Base-by-base conservation (phyloP, 2,797 vertebrate genomes). In the Sparidentex hasta region DNA sequence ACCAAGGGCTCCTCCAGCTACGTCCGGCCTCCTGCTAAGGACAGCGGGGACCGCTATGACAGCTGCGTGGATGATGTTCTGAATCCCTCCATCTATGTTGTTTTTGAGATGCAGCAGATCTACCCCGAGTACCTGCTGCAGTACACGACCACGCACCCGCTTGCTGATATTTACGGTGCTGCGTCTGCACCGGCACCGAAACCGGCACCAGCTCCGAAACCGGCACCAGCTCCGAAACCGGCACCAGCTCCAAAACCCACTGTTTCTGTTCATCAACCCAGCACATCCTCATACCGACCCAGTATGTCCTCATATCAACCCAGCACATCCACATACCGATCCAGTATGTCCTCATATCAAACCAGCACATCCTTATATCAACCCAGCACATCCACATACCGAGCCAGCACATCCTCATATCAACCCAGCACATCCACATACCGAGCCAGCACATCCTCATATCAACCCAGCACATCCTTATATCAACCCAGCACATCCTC, bases 81-180 rank as follows among this genome's bases (percentile, higher is more conserved):
- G 0, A 5, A 84, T n/a, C 96, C 96, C 0, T 92, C 94, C n/a
- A 93, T 96, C 77, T 96, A 55, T 61, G 95, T 96, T 3, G 89
- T 96, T 64, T 96, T 96, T 57, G 93, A 96, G 51, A 94, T 81
- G 77, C 89, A 90, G 50, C 95, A 96, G 84, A 92, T 96, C 57
- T 96, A 96, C 80, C 96, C 96, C 0, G 95, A 96, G 85, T 96
- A 93, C 74, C 62, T 96, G 47, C 86, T 96, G 1, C 74, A 88
- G 48, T 96, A 96, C 78, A 68, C 41, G 70, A 7, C 2, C 78
- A 74, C 13, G n/a, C 44, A 58, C 1, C 43, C 9, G 0, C 18
- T 29, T 0, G 27, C 9, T 1, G 11, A 38, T 2, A 9, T 3
- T 1, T 44, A 17, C 3, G 14, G 0, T 5, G 0, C 7, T 0